Evolutionary conservation across 1,140 invertebrate species (phyloP), one percentile per base, ranked within the genome.

Genomic region (Anoplophora glabripennis): DNA sequence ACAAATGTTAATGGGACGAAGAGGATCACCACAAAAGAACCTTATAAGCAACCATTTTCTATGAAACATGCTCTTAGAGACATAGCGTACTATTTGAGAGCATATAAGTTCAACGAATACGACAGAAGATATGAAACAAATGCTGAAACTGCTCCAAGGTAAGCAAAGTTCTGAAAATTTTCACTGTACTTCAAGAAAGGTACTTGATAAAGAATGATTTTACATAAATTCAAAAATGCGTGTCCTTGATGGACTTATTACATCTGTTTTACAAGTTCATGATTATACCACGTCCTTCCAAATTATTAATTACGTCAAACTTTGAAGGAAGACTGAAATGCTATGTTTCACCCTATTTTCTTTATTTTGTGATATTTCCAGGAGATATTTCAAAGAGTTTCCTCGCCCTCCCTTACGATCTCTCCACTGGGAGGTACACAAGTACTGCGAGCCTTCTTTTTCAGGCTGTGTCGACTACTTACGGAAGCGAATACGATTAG

Each of bases 101-200:
- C 78, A 14, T 79, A 84, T 61, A 86, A 86, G 72, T 86, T 86
- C 61, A 80, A 79, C 46, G 83, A 84, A 61, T 86, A 79, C 68
- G 84, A 86, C 73, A 76, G 77, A 49, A 73, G 83, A 59, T 79
- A 69, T 28, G 53, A 67, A 37, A 65, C 60, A 33, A 51, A 65
- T 53, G 53, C 41, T 38, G 38, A 5, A 11, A 56, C 49, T 36
- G 66, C 46, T 10, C 36, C 42, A 21, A 66, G 64, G 64, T 65
- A 53, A 36, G 15, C 33, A 28, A 28, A 28, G 21, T 28, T 5
- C 5, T 28, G 21, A 28, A 28, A 28, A 28, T 3, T 28, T 2
- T 28, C 21, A 5, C 21, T 28, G 21, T n/a, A 28, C 5, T 28
- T 28, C n/a, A n/a, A 28, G 5, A 28, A 28, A 28, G 21, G 2